Base-by-base conservation (phyloP, 2,888 invertebrate species). In the Leistus spinibarbis region DNA sequence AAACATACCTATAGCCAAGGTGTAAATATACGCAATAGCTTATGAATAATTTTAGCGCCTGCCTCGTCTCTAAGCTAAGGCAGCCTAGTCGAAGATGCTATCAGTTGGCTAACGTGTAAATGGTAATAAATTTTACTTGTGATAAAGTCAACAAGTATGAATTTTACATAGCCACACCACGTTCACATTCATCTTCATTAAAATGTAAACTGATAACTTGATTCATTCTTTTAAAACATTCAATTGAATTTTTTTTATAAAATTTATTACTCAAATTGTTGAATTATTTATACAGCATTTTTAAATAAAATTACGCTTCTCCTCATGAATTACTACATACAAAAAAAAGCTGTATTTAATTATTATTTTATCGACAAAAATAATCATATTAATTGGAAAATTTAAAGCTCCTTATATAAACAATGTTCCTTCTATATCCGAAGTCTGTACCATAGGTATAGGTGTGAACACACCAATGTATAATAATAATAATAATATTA, bases 131-230 rank as follows among this genome's bases (percentile, higher is more conserved):
- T 66, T 66, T 19, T 53, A 66, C 53, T 54, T 20, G 16, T 66
- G 66, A 66, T 66, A 66, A 66, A 66, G 66, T 66, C 66, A 66
- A 53, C 66, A 66, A 54, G 19, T 66, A 17, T 66, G 66, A 66
- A 53, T 54, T 66, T 66, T 40, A 66, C 66, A 66, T 66, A 53
- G 19, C 66, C 17, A 17, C 27, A 40, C 22, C 64, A 23, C 64
- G 16, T n/a, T 22, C 16, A 27, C 64, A 64, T 64, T 64, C 20
- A 27, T 64, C 64, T 64, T 64, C 64, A 64, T 64, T 64, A 64
- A 64, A 64, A 24, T 64, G 64, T 27, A 24, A 24, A 64, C 63
- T 23, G 63, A 63, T 63, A 63, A 63, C 64, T 64, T 64, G 64
- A 64, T 64, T 10, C 27, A 13, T 60, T 16, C 19, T 22, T 19